phyloP scores from a whole-genome alignment of 1,140 invertebrate species.

The Drosophila jambulina region DNA sequence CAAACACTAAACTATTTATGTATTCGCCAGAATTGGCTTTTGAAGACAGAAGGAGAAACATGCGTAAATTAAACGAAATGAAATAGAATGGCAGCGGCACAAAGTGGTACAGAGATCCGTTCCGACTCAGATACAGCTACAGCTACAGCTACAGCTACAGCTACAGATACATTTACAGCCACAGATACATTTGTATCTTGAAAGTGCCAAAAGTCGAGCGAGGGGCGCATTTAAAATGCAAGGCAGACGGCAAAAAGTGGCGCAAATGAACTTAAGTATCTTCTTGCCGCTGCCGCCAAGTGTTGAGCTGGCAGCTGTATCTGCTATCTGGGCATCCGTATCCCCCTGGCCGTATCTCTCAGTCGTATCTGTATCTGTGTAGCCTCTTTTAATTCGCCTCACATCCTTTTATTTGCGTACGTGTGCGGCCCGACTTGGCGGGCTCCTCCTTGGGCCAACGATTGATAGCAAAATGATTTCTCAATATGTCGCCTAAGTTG shows the following conservation, averaged over 20 bases:
- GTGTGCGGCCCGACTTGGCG: conserved; percentile 48
- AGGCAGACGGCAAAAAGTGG: conserved; percentile 60
- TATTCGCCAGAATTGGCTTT: conserved; percentile 8
- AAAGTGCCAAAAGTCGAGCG: conserved; percentile 5
- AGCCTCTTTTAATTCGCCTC: conserved; percentile 74
- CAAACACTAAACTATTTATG: conserved; percentile 30
- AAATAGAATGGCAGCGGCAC: conserved; percentile 17
- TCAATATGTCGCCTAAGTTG: conserved; percentile 66
- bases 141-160: neutral
- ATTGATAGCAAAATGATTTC: conserved; percentile 78
- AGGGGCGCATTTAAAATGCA: conserved; percentile 69
- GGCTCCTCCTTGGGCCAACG: conserved; percentile 2
- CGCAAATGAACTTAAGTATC: conserved; percentile 80
- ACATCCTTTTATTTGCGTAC: conserved; percentile 81
- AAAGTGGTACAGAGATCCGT: conserved; percentile 70
- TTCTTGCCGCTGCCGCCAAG: conserved; percentile 30
- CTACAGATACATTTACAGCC: conserved; percentile 45
- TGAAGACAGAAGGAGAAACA: neutral
- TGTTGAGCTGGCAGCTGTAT: conserved; percentile 38
- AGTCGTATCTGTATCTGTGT: conserved; percentile 28
- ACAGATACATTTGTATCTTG: too few relatives aligned
- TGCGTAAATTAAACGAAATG: conserved; percentile 39
- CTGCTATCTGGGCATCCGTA: conserved; percentile 30
- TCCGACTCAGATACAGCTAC: conserved; percentile 9
- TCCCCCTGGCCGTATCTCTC: conserved; percentile 8